Percentiles rank a stretch among this genome's conserved stretches.
Conservation (phyloP, 2,797 vertebrate species). For the Luscinia luscinia region DNA sequence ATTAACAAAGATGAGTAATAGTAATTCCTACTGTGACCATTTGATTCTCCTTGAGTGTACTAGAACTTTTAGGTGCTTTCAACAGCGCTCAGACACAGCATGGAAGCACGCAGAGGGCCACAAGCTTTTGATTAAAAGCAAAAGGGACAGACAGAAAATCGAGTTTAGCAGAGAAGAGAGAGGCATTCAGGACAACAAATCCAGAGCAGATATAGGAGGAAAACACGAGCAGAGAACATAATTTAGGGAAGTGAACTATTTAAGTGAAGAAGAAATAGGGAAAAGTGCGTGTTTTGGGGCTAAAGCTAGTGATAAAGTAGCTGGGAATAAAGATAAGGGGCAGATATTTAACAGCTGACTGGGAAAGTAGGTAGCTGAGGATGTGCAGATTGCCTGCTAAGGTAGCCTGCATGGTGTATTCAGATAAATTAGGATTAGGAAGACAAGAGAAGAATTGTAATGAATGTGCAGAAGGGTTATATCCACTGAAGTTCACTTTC, state of each 20-base stretch:
- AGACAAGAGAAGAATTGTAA: not conserved
- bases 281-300: not conserved
- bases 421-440: not conserved
- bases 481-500: not conserved
- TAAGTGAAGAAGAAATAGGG: not conserved
- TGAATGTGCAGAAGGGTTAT: not conserved
- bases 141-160: not conserved
- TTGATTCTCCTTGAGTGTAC: not conserved
- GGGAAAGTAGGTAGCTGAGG: not conserved
- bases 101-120: not conserved
- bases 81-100: not conserved
- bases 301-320: not conserved
- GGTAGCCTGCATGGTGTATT: not conserved
- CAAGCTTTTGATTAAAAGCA: not conserved
- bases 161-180: not conserved
- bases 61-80: not conserved
- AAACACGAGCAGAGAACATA: not conserved
- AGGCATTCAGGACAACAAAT: not conserved
- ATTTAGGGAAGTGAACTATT: not conserved
- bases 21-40: not conserved
- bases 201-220: not conserved
- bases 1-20: not conserved
- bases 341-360: not conserved
- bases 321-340: not conserved
- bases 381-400: not conserved